A percentile compares a stretch with the other conserved stretches of the same genome.
Conservation (phyloP, 2,797 vertebrate genomes). For the Tangara arthus region DNA sequence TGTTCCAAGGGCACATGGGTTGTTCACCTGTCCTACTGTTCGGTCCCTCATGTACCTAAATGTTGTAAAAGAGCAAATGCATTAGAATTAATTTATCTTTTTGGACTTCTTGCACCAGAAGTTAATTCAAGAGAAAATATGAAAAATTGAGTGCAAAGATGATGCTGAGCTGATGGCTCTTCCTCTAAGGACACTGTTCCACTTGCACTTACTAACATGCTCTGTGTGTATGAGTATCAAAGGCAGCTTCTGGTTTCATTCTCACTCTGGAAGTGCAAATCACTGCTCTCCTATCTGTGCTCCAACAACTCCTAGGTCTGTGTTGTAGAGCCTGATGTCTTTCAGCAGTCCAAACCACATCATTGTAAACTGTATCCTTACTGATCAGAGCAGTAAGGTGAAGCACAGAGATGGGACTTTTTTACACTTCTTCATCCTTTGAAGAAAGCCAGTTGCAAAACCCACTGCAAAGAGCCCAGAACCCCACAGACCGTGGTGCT, state of each 20-base stretch:
- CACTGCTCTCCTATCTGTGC: background rate
- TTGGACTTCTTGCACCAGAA: background rate
- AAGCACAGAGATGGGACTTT: background rate
- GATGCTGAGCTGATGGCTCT: background rate
- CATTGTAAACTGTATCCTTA: background rate
- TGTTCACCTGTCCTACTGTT: background rate
- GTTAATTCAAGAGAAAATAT: background rate
- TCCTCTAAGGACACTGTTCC: background rate
- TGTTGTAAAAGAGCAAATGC: background rate
- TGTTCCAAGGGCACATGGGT: background rate
- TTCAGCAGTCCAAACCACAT: background rate
- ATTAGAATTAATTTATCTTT: background rate
- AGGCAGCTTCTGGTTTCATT: background rate
- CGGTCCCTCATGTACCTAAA: accelerated
- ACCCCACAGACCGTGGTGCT: accelerated
- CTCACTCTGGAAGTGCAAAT: background rate
- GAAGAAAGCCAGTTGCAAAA: background rate
- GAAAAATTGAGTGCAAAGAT: background rate
- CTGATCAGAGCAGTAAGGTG: background rate
- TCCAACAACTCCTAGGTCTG: background rate
- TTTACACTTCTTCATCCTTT: background rate
- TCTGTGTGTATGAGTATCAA: background rate
- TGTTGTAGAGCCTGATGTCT: background rate
- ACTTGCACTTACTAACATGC: background rate
- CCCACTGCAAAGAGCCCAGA: background rate